phyloP scores from a whole-genome alignment of 2,797 vertebrate genomes.

The Alca torda region DNA sequence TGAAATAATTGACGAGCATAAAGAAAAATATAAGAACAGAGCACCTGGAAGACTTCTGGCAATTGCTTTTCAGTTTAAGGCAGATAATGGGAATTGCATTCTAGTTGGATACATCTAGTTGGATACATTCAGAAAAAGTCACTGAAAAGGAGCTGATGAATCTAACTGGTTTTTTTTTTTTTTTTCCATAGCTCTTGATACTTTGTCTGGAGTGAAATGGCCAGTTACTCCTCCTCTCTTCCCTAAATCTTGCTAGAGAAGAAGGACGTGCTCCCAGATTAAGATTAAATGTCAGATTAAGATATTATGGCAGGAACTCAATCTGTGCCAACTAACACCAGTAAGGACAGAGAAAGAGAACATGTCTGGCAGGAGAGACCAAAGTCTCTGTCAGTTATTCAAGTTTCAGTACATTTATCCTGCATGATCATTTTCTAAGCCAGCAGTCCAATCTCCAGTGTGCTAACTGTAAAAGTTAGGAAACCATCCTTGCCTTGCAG shows the following conservation, averaged over 20 bases:
- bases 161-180: background rate
- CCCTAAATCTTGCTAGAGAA: background rate
- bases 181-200: background rate
- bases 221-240: background rate
- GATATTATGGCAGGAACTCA: background rate
- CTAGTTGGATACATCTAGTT: background rate
- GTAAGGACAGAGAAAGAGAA: background rate
- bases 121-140: background rate
- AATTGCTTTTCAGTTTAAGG: background rate
- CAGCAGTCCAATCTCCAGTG: background rate
- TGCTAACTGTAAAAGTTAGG: background rate
- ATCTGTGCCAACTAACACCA: fast-evolving
- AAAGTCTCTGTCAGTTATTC: background rate
- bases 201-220: background rate
- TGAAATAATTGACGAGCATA: background rate
- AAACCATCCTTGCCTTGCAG: background rate
- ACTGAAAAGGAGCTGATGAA: background rate
- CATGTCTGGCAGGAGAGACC: background rate
- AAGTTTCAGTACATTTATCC: background rate
- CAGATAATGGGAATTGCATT: background rate
- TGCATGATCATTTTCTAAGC: background rate
- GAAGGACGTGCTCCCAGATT: background rate
- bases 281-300: background rate
- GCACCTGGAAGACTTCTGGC: background rate
- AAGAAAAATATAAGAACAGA: background rate